A percentile compares a stretch with the other conserved stretches of the same genome.
phyloP scores from a whole-genome alignment of 2,888 invertebrate genomes.

The Monochamus alternatus region DNA sequence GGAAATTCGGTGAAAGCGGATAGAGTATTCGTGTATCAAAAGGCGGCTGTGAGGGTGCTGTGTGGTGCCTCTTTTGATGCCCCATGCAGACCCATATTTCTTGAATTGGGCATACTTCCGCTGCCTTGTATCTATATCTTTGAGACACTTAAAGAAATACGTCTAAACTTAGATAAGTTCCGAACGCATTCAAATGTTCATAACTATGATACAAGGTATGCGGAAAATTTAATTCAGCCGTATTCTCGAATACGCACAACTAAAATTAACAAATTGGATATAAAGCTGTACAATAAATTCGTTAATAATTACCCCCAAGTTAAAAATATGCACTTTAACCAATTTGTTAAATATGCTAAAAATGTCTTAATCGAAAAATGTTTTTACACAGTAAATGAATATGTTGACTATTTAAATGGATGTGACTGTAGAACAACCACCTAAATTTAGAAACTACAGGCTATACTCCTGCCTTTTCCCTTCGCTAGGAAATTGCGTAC shows the following conservation, averaged over 20 bases:
- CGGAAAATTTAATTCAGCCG: background rate
- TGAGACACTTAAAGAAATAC: constrained; percentile 2
- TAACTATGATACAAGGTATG: background rate
- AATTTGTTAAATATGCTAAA: too few relatives aligned
- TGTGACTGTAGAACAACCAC: too few relatives aligned
- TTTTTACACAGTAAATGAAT: too few relatives aligned
- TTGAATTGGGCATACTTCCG: background rate
- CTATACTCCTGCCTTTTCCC: too few relatives aligned
- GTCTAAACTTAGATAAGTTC: background rate
- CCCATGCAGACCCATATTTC: background rate
- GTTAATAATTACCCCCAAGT: background rate
- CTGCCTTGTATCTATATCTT: background rate
- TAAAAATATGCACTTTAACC: background rate
- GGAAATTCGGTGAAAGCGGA: background rate
- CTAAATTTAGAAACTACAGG: too few relatives aligned
- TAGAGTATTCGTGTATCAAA: background rate
- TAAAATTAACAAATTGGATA: background rate
- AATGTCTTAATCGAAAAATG: too few relatives aligned
- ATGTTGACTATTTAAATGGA: too few relatives aligned
- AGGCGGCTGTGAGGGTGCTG: background rate
- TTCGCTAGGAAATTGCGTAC: too few relatives aligned
- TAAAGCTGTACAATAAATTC: background rate
- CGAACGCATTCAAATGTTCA: background rate
- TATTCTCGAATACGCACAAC: background rate
- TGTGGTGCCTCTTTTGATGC: background rate